Evolutionary conservation across 1,140 invertebrate genomes (phyloP).

Genomic region (Meteorus sp.): DNA sequence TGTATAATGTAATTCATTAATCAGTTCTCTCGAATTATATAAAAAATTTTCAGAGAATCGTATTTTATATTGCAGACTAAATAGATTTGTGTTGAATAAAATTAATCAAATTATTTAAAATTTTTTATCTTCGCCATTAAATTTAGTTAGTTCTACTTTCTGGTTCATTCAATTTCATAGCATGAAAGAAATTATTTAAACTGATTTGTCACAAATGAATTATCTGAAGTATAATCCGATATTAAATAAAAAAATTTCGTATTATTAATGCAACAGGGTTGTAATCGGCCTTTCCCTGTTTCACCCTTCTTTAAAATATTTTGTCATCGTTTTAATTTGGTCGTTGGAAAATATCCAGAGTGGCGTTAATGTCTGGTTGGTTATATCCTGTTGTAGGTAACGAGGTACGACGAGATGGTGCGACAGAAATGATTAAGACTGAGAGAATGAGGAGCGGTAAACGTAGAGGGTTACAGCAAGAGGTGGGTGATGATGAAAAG

Average conservation of each 20-base stretch:
- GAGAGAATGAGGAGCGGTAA: constrained; percentile 18
- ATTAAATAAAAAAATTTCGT: neutral
- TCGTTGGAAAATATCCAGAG: constrained; percentile 19
- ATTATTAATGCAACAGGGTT: neutral
- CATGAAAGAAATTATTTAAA: no score
- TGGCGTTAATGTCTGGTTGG: constrained; percentile 6
- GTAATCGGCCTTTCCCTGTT: neutral
- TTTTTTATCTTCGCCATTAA: no score
- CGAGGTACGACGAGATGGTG: constrained; percentile 8
- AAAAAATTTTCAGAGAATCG: no score
- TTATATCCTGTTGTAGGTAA: constrained; percentile 25
- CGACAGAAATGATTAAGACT: constrained; percentile 19
- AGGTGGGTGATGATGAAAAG: no score
- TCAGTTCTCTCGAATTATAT: no score
- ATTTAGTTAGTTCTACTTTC: no score
- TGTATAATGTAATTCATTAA: no score
- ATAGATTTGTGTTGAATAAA: no score
- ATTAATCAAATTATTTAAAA: no score
- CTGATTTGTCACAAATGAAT: neutral
- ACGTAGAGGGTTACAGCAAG: no score
- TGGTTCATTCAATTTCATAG: no score
- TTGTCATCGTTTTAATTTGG: constrained; percentile 18
- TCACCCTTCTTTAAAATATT: neutral
- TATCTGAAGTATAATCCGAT: neutral
- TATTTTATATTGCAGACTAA: no score